Percentiles rank a stretch among this genome's conserved stretches.
These are phyloP conservation scores for Musca vetustissima DNA, from an alignment of 1,140 invertebrate genomes.

Conservation along the genomic window DNA sequence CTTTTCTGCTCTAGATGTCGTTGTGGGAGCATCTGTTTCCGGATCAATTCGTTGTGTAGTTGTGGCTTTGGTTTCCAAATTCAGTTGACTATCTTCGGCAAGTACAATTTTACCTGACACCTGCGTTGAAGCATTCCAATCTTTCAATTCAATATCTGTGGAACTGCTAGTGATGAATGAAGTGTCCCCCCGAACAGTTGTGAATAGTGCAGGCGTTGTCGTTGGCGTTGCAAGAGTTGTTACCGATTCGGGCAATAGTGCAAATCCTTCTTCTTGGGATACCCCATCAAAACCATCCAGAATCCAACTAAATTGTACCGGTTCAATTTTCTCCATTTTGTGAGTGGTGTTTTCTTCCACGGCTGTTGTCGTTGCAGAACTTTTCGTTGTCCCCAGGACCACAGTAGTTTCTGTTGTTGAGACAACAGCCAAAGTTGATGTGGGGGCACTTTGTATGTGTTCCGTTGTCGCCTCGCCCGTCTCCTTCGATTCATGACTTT, in stretches of 20 bases:
- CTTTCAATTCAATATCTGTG: background rate
- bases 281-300: conserved; percentile 23
- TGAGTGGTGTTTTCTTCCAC: background rate
- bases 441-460: background rate
- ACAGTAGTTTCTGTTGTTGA: conserved; percentile 1
- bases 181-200: background rate
- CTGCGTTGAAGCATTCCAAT: background rate
- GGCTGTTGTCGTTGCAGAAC: background rate
- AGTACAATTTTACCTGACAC: background rate
- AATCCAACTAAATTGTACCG: conserved; percentile 27
- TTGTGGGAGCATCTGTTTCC: background rate
- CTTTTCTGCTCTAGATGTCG: conserved; percentile 31
- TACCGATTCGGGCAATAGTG: background rate
- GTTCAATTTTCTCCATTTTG: background rate
- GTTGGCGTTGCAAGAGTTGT: background rate
- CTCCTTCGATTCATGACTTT: conserved; percentile 17
- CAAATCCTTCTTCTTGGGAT: background rate
- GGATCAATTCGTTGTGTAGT: background rate
- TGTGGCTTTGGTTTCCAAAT: background rate
- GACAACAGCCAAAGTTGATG: background rate
- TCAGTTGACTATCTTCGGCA: background rate
- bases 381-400: background rate
- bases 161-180: background rate
- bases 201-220: background rate
- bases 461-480: background rate